These are phyloP conservation scores for Nebria salina DNA, from an alignment of 2,888 invertebrate species.

Conservation along the genomic window DNA sequence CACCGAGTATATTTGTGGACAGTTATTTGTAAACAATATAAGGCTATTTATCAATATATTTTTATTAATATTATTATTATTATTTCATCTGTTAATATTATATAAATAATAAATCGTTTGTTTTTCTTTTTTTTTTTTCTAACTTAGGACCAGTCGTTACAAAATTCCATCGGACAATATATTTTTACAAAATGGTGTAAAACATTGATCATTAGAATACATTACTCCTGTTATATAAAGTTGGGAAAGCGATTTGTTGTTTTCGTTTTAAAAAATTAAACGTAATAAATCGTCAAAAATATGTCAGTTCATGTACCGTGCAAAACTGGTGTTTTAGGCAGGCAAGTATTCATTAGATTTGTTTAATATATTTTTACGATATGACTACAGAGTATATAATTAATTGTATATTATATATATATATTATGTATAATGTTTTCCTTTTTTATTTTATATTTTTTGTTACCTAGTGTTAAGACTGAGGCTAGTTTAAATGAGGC, in stretches of 20 bases:
- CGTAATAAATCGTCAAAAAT: neutral
- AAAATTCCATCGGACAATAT: conserved; percentile 32
- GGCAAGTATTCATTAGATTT: conserved; percentile 45
- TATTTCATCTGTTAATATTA: conserved; percentile 32
- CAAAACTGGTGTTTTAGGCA: conserved; percentile 46
- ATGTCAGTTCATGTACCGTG: conserved; percentile 23
- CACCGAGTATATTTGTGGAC: conserved; percentile 32
- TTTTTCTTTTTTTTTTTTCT: neutral
- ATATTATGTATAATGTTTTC: conserved; percentile 52
- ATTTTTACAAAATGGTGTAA: conserved; percentile 8
- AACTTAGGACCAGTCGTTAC: conserved; percentile 43
- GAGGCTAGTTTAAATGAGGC: conserved; percentile 52
- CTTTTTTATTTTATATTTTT: conserved; percentile 45
- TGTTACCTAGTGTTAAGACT: conserved; percentile 51
- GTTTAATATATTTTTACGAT: conserved; percentile 48
- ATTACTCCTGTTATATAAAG: neutral
- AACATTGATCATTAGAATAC: neutral
- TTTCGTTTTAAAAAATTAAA: conserved; percentile 15
- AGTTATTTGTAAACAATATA: conserved; percentile 45
- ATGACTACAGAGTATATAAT: conserved; percentile 52
- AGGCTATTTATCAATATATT: conserved; percentile 45
- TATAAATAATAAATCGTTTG: conserved; percentile 38
- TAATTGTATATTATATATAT: conserved; percentile 52
- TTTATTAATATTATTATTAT: neutral
- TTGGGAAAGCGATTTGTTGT: neutral